Percentiles rank a stretch among this genome's conserved stretches.
phyloP scores from a whole-genome alignment of 2,888 invertebrate species.

The Clepsis dumicolana region DNA sequence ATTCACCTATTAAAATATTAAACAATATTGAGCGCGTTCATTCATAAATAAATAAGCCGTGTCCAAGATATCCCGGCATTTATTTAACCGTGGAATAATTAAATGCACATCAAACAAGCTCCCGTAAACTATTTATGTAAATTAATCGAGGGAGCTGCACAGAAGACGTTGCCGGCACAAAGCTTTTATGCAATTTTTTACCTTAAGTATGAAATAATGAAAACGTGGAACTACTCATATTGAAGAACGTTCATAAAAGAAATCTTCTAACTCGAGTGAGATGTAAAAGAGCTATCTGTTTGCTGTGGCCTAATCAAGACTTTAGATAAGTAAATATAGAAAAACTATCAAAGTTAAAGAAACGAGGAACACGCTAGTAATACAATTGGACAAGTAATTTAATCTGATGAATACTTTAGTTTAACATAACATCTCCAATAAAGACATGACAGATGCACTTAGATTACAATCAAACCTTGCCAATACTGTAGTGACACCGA shows the following conservation, averaged over 20 bases:
- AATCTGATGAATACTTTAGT: neutral
- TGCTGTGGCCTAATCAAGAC: too few relatives aligned
- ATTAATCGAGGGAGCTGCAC: slow-evolving; percentile 65
- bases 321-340: too few relatives aligned
- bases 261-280: neutral
- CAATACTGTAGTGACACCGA: neutral
- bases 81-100: slow-evolving; percentile 50
- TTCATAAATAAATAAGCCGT: slow-evolving; percentile 31
- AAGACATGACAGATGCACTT: neutral
- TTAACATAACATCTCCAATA: neutral
- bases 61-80: slow-evolving; percentile 18
- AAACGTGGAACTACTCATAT: slow-evolving; percentile 46
- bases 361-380: too few relatives aligned
- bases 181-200: slow-evolving; percentile 64
- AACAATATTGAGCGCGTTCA: slow-evolving; percentile 2
- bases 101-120: slow-evolving; percentile 57
- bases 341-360: too few relatives aligned
- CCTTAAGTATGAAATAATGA: slow-evolving; percentile 68
- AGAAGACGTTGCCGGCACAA: slow-evolving; percentile 58
- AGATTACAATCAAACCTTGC: slow-evolving; percentile 26
- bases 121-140: slow-evolving; percentile 67
- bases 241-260: neutral
- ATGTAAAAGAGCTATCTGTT: too few relatives aligned
- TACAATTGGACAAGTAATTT: too few relatives aligned
- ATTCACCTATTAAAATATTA: slow-evolving; percentile 15